Evolutionary conservation across 1,140 invertebrate species (phyloP).

Genomic region (Orchesella cincta): DNA sequence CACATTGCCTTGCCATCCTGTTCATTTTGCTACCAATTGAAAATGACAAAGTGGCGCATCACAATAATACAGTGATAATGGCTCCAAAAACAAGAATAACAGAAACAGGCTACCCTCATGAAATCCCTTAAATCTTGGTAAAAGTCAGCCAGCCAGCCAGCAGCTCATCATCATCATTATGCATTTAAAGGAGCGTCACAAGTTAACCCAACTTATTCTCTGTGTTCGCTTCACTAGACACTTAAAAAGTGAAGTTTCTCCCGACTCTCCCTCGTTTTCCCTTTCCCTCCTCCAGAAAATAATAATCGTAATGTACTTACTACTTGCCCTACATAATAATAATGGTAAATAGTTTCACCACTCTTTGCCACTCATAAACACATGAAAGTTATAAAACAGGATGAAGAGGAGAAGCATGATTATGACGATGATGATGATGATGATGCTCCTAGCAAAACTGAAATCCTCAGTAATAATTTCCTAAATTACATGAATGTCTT

Average conservation of each 20-base stretch:
- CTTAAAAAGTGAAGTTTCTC: not conserved
- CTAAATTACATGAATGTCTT: no score
- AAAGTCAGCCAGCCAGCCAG: no score
- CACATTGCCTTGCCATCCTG: not conserved
- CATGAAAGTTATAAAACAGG: constrained; percentile 14
- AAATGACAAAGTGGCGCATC: constrained; percentile 11
- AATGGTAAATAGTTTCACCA: constrained; percentile 19
- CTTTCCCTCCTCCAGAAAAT: not conserved
- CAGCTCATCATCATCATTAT: constrained; percentile 1
- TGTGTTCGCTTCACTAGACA: not conserved
- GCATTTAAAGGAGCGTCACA: not conserved
- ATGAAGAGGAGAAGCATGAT: not conserved
- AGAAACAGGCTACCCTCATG: not conserved
- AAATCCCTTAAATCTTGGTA: constrained; percentile 18
- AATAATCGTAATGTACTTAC: constrained; percentile 17
- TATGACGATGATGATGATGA: not conserved
- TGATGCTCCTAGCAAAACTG: not conserved
- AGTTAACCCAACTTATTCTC: not conserved
- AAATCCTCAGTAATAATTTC: no score
- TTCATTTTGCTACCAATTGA: not conserved
- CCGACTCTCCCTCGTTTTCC: not conserved
- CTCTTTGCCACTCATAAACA: constrained; percentile 19
- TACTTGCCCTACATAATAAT: constrained; percentile 17
- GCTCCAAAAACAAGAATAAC: not conserved
- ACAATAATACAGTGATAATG: constrained; percentile 1